A percentile compares a stretch with the other conserved stretches of the same genome.
These are phyloP conservation scores for Pomatorhinus ruficollis DNA, from an alignment of 2,113 vertebrate genomes.

Conservation along the genomic window DNA sequence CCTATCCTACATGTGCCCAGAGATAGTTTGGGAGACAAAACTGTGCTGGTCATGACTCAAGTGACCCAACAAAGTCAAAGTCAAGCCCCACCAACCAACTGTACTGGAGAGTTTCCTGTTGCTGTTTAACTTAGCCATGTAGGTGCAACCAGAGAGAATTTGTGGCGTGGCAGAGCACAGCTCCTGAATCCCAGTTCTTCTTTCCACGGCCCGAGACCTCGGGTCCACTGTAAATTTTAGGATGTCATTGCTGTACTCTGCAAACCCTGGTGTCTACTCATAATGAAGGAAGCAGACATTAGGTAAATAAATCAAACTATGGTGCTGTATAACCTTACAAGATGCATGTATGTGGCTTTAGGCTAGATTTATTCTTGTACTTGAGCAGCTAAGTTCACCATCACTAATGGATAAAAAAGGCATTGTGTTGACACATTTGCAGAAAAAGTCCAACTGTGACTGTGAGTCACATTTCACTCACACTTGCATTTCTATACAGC, in stretches of 20 bases:
- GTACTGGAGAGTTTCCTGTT: background rate
- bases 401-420: background rate
- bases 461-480: conserved; percentile 13
- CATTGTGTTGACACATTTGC: background rate
- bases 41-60: background rate
- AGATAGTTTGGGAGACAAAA: background rate
- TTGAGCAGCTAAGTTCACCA: background rate
- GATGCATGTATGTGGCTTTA: background rate
- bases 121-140: background rate
- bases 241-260: background rate
- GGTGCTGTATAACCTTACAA: background rate
- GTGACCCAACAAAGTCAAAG: background rate
- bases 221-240: background rate
- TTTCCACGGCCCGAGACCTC: background rate
- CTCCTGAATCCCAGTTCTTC: background rate
- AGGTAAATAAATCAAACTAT: background rate
- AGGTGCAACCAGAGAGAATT: background rate
- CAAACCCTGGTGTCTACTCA: background rate
- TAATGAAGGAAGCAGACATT: background rate
- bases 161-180: background rate
- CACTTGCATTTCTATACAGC: background rate
- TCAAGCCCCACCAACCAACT: background rate
- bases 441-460: conserved; percentile 5
- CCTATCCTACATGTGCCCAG: background rate
- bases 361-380: background rate